Evolutionary conservation across 1,140 invertebrate species (phyloP), one percentile per base, ranked within the genome.

Genomic region (Drosophila kikkawai): DNA sequence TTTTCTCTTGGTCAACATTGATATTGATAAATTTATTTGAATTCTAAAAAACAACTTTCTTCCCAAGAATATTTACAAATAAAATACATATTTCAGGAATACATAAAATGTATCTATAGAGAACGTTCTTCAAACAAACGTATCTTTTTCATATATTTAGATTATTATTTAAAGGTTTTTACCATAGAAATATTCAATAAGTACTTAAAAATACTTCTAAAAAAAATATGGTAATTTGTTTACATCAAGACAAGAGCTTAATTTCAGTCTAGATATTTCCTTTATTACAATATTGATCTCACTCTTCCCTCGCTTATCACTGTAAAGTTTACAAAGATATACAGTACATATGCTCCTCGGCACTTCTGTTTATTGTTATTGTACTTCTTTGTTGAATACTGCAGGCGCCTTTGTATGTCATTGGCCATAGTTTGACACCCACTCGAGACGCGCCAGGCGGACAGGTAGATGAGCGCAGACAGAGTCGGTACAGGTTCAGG

Each of bases 331-430:
- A 29, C 26, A 29, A 29, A 29, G 26, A 29, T 29, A 29, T 6
- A 7, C 1, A 29, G 26, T 50, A 48, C 36, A 19, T 58, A 26
- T 44, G 19, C 41, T 55, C 36, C 29, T 12, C 37, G 9, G 2
- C 29, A 37, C 64, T 70, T 78, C 44, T 69, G 47, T 78, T 78
- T 56, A 69, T 78, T 78, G 64, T 59, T 75, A 75, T 75, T 78
- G 65, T 78, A 45, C 17, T 29, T 53, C 56, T 57, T 42, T 50
- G 69, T 73, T 60, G 45, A 60, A 64, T 44, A 59, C 15, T 41
- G 45, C 47, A 79, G 75, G 76, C 76, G 76, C 76, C 76, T 65
- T 59, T 71, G 66, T 79, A 29, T 63, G 75, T 69, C 75, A 58
- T 71, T 56, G 22, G 34, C 9, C 56, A 65, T 79, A 79, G 67